Evolutionary conservation across 2,113 vertebrate genomes (phyloP), one percentile per base, ranked within the genome.

Genomic region (Nycticryphes semicollaris): DNA sequence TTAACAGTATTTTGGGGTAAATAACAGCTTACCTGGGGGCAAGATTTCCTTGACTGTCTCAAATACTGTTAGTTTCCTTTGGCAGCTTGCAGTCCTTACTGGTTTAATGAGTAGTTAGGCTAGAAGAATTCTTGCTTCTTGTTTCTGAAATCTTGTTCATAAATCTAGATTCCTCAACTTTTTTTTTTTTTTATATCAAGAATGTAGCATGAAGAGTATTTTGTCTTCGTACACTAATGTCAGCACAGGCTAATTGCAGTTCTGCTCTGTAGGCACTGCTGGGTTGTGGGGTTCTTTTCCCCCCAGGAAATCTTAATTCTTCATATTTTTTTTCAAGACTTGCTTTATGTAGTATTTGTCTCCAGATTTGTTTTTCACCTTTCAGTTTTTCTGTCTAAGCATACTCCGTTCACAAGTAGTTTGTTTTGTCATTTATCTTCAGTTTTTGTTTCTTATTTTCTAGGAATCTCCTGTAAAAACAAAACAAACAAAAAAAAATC

Each of bases 381-480:
- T 57, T 82, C 67, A 23, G 66, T 89, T 94, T 80, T 50, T 87
- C 81, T 95, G 45, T 97, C 76, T 94, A 89, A 90, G 68, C 96
- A 62, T 87, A 84, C 37, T 97, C 96, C 48, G 6, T 91, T 98
- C 96, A 86, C 95, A 39, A 47, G 60, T 41, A 57, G 88, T 64
- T 96, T 75, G 86, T 92, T 92, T 96, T 89, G 93, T 95, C 94
- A 91, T 98, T 97, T 98, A 94, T 96, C 92, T 97, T 96, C 95
- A 95, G 95, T 78, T 95, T 75, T 67, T 73, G 41, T 88, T 96
- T 94, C 95, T 96, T 97, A 85, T 97, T 98, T 97, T 97, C 95
- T 97, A 98, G 97, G 98, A 98, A 96, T 92, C 97, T 98, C 90
- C 94, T 97, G 94, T 98, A 98, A 98, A 96, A 97, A 95, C 84